These are phyloP conservation scores for Coregonus ussuriensis DNA, from an alignment of 2,797 vertebrate genomes.

Conservation along the genomic window DNA sequence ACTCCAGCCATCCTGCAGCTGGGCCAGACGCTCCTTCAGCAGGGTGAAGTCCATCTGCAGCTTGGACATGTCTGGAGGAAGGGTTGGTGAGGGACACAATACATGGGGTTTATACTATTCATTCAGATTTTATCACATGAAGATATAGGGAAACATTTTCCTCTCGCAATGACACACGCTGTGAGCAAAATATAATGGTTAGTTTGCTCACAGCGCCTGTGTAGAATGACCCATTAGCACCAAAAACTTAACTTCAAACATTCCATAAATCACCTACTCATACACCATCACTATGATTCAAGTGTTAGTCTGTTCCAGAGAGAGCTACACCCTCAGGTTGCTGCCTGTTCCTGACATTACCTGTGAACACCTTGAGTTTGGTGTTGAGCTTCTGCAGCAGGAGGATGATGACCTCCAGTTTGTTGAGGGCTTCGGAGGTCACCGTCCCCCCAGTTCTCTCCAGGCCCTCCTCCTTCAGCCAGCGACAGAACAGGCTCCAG, in stretches of 20 bases:
- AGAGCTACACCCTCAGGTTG: not conserved
- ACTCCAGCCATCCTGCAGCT: conserved; percentile 79
- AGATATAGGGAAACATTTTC: not conserved
- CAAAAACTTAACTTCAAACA: not conserved
- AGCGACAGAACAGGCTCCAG: conserved; percentile 90
- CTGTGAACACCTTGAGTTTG: conserved; percentile 86
- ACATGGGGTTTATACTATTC: not conserved
- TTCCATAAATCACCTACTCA: not conserved
- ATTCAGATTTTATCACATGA: not conserved
- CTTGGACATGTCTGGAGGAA: conserved; percentile 86
- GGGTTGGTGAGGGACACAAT: not conserved
- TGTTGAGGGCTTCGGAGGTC: conserved; percentile 85
- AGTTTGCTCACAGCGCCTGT: not conserved
- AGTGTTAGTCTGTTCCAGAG: not conserved
- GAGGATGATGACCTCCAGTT: conserved; percentile 89
- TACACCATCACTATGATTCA: not conserved
- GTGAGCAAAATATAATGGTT: not conserved
- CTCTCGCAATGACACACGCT: no score
- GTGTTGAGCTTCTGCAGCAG: conserved; percentile 91
- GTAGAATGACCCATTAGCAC: no score
- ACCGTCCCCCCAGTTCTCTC: conserved; percentile 78
- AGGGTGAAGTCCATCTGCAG: conserved; percentile 87
- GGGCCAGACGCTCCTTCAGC: conserved; percentile 85
- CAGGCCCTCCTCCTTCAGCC: conserved; percentile 80
- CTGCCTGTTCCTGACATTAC: conserved; percentile 47